phyloP scores from a whole-genome alignment of 1,140 invertebrate species.

The Drosophila subobscura region DNA sequence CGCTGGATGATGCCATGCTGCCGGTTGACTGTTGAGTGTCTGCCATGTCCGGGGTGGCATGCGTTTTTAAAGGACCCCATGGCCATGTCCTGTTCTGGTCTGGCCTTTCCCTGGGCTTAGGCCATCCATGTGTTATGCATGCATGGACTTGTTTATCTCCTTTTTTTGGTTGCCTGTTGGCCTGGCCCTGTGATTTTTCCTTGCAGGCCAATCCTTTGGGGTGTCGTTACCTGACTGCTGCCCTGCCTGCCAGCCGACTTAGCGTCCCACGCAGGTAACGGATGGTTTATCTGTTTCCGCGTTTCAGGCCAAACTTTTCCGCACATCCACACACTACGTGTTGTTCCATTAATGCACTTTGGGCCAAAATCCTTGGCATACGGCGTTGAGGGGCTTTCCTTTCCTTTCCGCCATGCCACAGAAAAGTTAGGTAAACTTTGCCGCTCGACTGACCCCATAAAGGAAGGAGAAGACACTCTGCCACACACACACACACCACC shows the following conservation, averaged over 20 bases:
- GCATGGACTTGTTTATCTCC: conserved; percentile 10
- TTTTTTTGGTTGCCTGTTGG: conserved; percentile 18
- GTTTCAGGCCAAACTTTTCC: conserved; percentile 2
- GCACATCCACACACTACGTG: not conserved
- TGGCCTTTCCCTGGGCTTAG: not conserved
- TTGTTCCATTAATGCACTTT: conserved; percentile 48
- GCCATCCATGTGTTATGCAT: conserved; percentile 19
- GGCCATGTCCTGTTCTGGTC: too few species aligned
- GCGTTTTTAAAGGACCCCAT: conserved; percentile 31
- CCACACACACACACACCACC: too few species aligned
- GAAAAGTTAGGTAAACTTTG: conserved; percentile 63
- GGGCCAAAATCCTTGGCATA: conserved; percentile 55
- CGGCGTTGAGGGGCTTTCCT: conserved; percentile 21
- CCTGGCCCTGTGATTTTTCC: conserved; percentile 48
- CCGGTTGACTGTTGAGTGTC: conserved; percentile 30
- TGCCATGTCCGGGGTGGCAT: conserved; percentile 15
- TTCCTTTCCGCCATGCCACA: conserved; percentile 6
- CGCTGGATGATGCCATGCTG: conserved; percentile 44
- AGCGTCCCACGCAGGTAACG: conserved; percentile 35
- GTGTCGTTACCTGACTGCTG: conserved; percentile 31
- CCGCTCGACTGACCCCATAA: conserved; percentile 31
- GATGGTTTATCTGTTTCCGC: conserved; percentile 41
- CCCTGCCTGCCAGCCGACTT: conserved; percentile 2
- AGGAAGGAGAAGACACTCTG: conserved; percentile 1
- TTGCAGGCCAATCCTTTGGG: conserved; percentile 53